phyloP scores from a whole-genome alignment of 2,113 vertebrate species.

The Tragelaphus scriptus region DNA sequence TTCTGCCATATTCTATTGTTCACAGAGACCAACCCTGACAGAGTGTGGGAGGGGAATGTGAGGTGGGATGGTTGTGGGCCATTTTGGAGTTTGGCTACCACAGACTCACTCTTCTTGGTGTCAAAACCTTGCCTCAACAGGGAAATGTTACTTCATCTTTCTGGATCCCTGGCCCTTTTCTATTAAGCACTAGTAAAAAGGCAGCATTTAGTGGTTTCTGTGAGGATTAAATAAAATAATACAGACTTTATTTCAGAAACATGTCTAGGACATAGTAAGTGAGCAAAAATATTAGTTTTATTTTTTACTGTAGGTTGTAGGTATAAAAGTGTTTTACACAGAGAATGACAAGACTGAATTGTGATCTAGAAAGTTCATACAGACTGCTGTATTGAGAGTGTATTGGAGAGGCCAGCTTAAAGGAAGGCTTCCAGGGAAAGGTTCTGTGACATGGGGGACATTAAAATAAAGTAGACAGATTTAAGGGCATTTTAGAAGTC shows the following conservation, averaged over 20 bases:
- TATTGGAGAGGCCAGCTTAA: neutral
- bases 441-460: neutral
- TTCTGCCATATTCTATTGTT: neutral
- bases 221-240: neutral
- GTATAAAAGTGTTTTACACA: neutral
- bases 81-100: neutral
- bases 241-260: neutral
- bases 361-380: neutral
- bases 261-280: neutral
- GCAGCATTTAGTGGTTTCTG: neutral
- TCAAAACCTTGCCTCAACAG: neutral
- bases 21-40: neutral
- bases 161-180: neutral
- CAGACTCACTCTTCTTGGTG: neutral
- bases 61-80: rapidly evolving
- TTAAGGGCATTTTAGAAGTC: neutral
- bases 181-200: neutral
- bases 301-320: neutral
- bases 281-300: neutral
- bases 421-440: neutral
- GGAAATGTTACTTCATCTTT: neutral
- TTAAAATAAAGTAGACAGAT: neutral
- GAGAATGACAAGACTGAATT: neutral
- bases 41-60: neutral
- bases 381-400: neutral